Percentiles rank a stretch among this genome's conserved stretches.
These are phyloP conservation scores for Periophthalmus modestus DNA, from an alignment of 2,113 vertebrate genomes.

Conservation along the genomic window DNA sequence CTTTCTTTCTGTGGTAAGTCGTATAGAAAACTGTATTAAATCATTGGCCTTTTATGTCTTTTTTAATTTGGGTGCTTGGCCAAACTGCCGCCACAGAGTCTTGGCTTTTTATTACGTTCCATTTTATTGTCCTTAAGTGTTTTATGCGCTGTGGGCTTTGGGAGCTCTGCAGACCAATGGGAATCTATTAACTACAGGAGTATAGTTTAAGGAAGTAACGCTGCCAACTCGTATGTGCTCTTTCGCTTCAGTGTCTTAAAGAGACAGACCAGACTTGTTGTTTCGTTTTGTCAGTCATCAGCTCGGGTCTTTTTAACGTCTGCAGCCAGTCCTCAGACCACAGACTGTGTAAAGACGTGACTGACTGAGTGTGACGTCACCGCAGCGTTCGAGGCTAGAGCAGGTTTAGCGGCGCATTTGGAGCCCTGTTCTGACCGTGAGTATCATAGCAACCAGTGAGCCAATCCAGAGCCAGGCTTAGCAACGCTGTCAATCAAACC, in stretches of 20 bases:
- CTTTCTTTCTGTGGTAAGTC: neutral
- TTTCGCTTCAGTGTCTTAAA: neutral
- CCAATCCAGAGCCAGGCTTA: too few relatives aligned
- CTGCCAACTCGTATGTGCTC: neutral
- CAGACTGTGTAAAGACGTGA: too few relatives aligned
- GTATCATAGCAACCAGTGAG: too few relatives aligned
- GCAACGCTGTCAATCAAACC: too few relatives aligned
- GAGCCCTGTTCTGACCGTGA: too few relatives aligned
- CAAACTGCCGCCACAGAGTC: constrained; percentile 2
- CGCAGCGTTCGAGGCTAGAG: too few relatives aligned
- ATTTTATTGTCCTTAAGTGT: constrained; percentile 7
- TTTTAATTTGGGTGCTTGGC: neutral
- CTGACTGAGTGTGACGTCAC: too few relatives aligned
- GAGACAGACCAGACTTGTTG: neutral
- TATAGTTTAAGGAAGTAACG: neutral
- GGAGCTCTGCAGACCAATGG: neutral
- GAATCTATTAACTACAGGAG: neutral
- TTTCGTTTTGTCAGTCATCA: neutral
- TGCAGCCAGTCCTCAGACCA: too few relatives aligned
- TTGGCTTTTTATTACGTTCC: neutral
- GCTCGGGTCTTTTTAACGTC: too few relatives aligned
- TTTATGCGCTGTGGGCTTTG: constrained; percentile 5
- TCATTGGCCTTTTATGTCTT: neutral
- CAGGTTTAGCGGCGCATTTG: too few relatives aligned
- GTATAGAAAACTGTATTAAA: neutral